phyloP scores from a whole-genome alignment of 2,113 vertebrate genomes.

The Leucopternis melanops region DNA sequence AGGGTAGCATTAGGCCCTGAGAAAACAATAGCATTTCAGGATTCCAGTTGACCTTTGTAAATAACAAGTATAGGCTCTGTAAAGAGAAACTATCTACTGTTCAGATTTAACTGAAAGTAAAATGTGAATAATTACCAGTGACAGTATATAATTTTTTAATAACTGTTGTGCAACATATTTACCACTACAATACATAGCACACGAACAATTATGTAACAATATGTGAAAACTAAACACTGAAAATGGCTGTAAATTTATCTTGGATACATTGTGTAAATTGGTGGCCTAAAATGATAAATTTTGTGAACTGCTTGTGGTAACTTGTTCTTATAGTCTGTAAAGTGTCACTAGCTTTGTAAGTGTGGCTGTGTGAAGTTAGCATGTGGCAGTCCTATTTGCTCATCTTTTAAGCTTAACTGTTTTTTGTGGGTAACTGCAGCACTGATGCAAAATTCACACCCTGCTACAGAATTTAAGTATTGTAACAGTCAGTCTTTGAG shows the following conservation, averaged over 20 bases:
- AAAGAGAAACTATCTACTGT: neutral
- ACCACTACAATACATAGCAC: neutral
- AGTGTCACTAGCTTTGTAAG: neutral
- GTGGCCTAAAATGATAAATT: neutral
- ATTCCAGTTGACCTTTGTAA: neutral
- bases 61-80: neutral
- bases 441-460: neutral
- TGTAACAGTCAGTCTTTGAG: neutral
- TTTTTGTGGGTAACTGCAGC: neutral
- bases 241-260: neutral
- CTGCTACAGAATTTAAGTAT: neutral
- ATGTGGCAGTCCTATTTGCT: neutral
- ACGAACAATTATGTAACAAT: neutral
- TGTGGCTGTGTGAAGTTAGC: neutral
- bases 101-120: neutral
- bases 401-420: neutral
- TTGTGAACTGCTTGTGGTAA: neutral
- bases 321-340: neutral
- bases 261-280: neutral
- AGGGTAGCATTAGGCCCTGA: neutral
- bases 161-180: neutral
- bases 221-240: neutral
- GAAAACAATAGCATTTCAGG: neutral
- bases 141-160: neutral
- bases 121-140: neutral